Base-by-base conservation (phyloP, 2,888 invertebrate genomes). In the Globia sparganii region DNA sequence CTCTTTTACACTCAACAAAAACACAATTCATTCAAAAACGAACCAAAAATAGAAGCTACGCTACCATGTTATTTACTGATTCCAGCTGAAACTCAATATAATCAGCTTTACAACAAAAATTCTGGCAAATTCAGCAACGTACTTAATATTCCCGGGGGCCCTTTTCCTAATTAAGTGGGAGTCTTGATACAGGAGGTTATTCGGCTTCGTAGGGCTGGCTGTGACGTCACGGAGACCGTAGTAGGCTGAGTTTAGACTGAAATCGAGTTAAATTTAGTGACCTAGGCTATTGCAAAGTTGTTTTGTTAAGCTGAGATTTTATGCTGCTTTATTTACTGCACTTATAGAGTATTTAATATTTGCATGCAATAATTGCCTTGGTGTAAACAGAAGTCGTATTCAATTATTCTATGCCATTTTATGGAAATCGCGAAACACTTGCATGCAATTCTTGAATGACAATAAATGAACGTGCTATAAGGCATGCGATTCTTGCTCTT, bases 151-250 rank as follows among this genome's bases (percentile, higher is more conserved):
- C 85, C 34, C 61, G 2, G 21, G 40, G 9, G 65, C 28, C 43
- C 59, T 53, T 34, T 34, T 28, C 15, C 40, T 79, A 84, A 84
- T 84, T 84, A 85, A 85, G 78, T 82, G 85, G 0, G 75, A 66
- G 73, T 76, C 49, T 77, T 70, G 58, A 43, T 53, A 37, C 49
- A 56, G 40, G 58, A 61, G 61, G 49, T 56, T 84, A 28, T 53
- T 5, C 28, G 58, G 68, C 53, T 73, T 75, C 73, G 64, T 6
- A 4, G 15, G 13, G 40, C 34, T n/a, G 49, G 11, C 18, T 64
- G 18, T 80, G 68, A 80, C 80, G 80, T 80, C 76, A 80, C 46
- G 28, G 2, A 25, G 18, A 8, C 31, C 43, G 59, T 3, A 13
- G 40, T 53, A 58, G 53, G 18, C 34, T 49, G 15, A 5, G 58